Evolutionary conservation across 64 coral and sea anemone species (phyloP), one percentile per base, ranked within the genome.

Genomic region (Pocillopora verrucosa): DNA sequence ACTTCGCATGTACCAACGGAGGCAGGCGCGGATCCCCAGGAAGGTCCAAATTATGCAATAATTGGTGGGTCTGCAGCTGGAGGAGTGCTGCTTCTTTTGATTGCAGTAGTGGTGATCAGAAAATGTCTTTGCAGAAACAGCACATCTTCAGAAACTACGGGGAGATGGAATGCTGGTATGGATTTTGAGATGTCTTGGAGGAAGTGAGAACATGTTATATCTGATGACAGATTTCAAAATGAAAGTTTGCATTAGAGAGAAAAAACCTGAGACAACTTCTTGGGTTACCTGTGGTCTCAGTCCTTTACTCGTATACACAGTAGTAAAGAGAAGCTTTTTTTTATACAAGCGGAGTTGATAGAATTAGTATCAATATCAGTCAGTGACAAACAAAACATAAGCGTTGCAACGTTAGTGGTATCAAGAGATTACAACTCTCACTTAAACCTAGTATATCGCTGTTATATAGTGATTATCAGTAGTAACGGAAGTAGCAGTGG

Each of bases 61-160:
- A 84, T 84, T 36, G 80, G 62, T 19, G 80, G 16, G 2, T 84
- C 62, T 84, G 63, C 61, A 35, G 61, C 4, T 45, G 80, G 80
- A 69, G 80, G 80, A 56, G 34, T 84, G 10, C 62, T 84, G 61
- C 15, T 84, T 15, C 19, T 84, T 51, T 17, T 84, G 5, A 70
- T 84, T 20, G 36, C 45, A n/a, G 62, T 34, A 84, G 15, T 68
- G 11, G 5, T 84, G 41, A 68, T 84, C 41, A 84, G 36, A 20
- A 84, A 84, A 63, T 65, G 65, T 68, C 17, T 84, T 68, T 84
- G 61, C 68, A 84, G 67, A 64, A 6, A 13, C 61, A 67, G 78
- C 60, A 17, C 80, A 15, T 65, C 80, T 16, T 5, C 60, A 65
- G 15, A 63, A 15, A 65, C 16, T 11, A 65, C 5, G 22, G 80